Base-by-base conservation (phyloP, 2,113 vertebrate species). In the Hystrix brachyura region DNA sequence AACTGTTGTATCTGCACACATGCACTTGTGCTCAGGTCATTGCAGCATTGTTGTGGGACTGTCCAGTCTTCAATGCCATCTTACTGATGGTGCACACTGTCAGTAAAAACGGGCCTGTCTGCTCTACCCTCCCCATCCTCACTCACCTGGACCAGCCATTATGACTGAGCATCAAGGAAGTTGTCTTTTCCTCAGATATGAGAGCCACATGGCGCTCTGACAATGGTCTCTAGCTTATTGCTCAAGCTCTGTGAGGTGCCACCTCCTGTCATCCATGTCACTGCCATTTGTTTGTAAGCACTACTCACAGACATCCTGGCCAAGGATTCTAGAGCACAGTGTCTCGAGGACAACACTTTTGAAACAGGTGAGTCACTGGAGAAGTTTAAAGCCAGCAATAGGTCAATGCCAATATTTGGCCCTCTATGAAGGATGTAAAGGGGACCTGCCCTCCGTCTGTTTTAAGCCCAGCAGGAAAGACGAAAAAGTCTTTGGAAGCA, bases 401-500 rank as follows among this genome's bases (percentile, higher is more conserved):
- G 67, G 32, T 59, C 57, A 85, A 65, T 46, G 62, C 38, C 27
- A 7, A 4, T 32, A 51, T 67, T 67, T 53, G 51, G 21, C 69
- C 83, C 21, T 83, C n/a, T 55, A 0, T 17, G 76, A 82, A 55
- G 29, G 27, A 87, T 69, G 25, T 69, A n/a, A 71, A 82, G 38
- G 53, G 19, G 23, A 71, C 91, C 78, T 89, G n/a, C 43, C 57
- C 27, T 64, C 62, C 29, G 19, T 51, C n/a, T 88, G 15, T 78
- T 78, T 78, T 32, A 29, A 46, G 65, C 17, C 32, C 27, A 53
- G 5, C 11, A 90, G 81, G 53, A 87, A 43, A 95, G 57, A 55
- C 88, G 79, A 93, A 83, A 94, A 91, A 82, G 17, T 85, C 62
- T 85, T 94, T 72, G 23, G 85, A 80, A 69, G 25, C 55, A 90